These are phyloP conservation scores for Phortica okadai DNA, from an alignment of 2,888 invertebrate species.

Conservation along the genomic window DNA sequence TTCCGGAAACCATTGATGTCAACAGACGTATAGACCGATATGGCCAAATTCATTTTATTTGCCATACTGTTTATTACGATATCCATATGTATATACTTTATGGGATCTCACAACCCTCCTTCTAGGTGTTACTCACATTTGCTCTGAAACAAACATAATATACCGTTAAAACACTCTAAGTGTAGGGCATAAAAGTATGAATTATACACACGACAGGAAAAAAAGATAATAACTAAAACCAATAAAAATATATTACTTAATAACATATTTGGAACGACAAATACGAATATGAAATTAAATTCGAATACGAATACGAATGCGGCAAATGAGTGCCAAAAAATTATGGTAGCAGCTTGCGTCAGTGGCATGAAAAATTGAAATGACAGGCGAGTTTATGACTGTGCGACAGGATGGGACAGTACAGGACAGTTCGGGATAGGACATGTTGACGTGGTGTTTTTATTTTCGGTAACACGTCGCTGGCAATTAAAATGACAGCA, in stretches of 20 bases:
- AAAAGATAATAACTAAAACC: constrained; percentile 7
- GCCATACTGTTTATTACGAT: no score
- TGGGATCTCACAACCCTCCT: no score
- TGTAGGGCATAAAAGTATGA: constrained; percentile 4
- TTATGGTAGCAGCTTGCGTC: constrained; percentile 44
- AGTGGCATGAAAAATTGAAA: constrained; percentile 59
- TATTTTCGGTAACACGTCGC: constrained; percentile 67
- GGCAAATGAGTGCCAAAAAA: constrained; percentile 1
- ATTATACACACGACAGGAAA: constrained; percentile 24
- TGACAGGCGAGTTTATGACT: constrained; percentile 64
- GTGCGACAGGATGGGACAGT: neutral
- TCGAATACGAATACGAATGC: neutral
- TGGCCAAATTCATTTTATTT: no score
- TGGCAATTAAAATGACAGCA: constrained; percentile 66
- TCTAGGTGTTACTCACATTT: no score
- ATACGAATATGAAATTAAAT: neutral
- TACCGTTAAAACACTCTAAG: neutral
- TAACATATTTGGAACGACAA: constrained; percentile 45
- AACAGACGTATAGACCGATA: no score
- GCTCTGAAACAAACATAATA: no score
- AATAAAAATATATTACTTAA: constrained; percentile 59
- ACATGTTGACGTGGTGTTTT: constrained; percentile 33
- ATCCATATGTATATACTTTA: no score
- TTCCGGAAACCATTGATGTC: no score
- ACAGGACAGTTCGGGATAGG: constrained; percentile 19